Evolutionary conservation across 2,113 vertebrate genomes (phyloP).

Genomic region (Percina caprodes): DNA sequence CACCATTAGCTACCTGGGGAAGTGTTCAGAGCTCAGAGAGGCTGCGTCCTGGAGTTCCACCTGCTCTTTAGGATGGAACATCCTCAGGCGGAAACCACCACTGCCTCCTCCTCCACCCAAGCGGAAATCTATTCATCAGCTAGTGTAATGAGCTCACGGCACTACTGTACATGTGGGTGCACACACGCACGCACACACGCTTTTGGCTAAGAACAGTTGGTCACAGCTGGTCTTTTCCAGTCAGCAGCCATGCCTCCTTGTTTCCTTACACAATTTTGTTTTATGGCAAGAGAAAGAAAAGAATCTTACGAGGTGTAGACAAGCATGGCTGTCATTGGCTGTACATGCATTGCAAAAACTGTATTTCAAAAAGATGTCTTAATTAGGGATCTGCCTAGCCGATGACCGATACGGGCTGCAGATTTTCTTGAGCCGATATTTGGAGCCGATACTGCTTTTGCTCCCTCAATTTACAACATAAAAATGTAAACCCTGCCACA

Average conservation of each 20-base stretch:
- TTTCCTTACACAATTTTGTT: not conserved
- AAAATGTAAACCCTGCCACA: no score
- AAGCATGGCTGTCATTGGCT: not conserved
- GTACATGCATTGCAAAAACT: not conserved
- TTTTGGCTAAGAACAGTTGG: not conserved
- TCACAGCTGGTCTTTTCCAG: not conserved
- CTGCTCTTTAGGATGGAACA: constrained; percentile 65
- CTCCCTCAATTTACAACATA: no score
- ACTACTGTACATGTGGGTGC: constrained; percentile 21
- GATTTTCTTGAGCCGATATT: no score
- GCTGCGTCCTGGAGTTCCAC: constrained; percentile 55
- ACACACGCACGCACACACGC: not conserved
- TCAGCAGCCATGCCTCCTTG: not conserved
- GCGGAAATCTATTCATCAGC: constrained; percentile 78
- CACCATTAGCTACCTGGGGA: constrained; percentile 69
- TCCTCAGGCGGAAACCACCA: constrained; percentile 60
- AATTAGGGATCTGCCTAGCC: no score
- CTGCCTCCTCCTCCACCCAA: constrained; percentile 43
- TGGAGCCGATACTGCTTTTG: no score
- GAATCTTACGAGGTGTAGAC: not conserved
- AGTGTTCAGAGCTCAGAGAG: constrained; percentile 47
- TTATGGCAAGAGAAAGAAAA: not conserved
- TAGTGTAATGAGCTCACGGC: constrained; percentile 67
- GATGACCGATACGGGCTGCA: no score
- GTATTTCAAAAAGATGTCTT: not conserved